A percentile compares a stretch with the other conserved stretches of the same genome.
Evolutionary conservation across 1,140 invertebrate species (phyloP).

Genomic region (Delia radicum): DNA sequence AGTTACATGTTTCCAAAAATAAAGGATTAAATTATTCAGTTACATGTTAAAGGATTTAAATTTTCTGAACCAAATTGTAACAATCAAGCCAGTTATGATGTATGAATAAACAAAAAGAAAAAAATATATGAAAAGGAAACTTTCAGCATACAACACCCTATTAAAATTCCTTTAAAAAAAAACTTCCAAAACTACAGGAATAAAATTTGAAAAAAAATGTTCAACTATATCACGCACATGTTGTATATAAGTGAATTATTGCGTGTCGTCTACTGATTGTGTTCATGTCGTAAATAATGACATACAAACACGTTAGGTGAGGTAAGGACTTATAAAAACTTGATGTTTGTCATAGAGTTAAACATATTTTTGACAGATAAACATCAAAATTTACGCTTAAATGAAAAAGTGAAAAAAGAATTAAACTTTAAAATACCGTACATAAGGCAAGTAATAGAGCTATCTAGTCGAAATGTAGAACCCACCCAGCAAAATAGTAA

Average conservation of each 20-base stretch:
- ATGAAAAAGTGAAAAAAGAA: background rate
- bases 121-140: background rate
- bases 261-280: constrained; percentile 3
- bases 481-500: too few species aligned
- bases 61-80: background rate
- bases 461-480: too few species aligned
- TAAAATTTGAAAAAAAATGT: background rate
- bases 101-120: background rate
- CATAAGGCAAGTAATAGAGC: too few species aligned
- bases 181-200: background rate
- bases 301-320: background rate
- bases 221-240: background rate
- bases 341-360: background rate
- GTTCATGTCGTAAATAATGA: constrained; percentile 1
- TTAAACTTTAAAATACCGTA: background rate
- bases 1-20: background rate
- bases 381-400: background rate
- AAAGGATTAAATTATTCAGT: background rate
- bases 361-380: background rate
- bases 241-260: background rate
- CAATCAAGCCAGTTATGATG: background rate
- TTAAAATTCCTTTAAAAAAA: background rate
- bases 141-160: background rate
- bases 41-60: background rate
- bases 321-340: background rate